Conservation (phyloP, 2,113 vertebrate genomes). For the Elephas maximus region DNA sequence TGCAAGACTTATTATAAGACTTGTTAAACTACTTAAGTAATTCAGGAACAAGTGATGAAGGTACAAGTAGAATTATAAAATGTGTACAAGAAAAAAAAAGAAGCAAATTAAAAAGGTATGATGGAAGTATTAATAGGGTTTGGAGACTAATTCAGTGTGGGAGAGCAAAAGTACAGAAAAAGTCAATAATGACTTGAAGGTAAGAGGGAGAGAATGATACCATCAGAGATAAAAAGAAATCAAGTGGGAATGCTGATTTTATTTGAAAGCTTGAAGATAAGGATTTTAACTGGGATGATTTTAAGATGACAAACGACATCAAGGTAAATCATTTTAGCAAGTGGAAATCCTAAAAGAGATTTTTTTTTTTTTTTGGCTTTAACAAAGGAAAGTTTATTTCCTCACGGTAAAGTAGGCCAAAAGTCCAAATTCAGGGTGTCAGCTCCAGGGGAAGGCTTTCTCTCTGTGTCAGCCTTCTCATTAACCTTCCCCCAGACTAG, state of each 20-base stretch:
- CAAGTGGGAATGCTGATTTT: not conserved
- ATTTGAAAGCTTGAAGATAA: not conserved
- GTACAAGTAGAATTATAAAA: not conserved
- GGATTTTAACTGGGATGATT: not conserved
- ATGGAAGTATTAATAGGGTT: not conserved
- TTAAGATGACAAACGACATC: not conserved
- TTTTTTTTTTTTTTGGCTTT: not conserved
- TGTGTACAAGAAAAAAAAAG: not conserved
- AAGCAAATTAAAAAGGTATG: not conserved
- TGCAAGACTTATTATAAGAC: not conserved
- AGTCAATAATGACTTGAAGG: not conserved
- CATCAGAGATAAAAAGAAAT: not conserved
- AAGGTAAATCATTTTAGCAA: slow-evolving; percentile 36
- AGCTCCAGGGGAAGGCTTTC: no score
- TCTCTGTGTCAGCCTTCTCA: no score
- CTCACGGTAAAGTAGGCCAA: no score
- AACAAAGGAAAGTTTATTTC: no score
- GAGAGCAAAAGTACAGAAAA: not conserved
- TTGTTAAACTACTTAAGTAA: not conserved
- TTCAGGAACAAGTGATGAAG: not conserved
- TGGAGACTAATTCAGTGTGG: not conserved
- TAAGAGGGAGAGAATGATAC: not conserved
- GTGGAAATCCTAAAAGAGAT: slow-evolving; percentile 7
- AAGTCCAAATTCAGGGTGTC: no score
- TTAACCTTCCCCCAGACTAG: no score